A percentile compares a stretch with the other conserved stretches of the same genome.
These are phyloP conservation scores for Sphinx pinastri DNA, from an alignment of 2,888 invertebrate genomes.

Conservation along the genomic window DNA sequence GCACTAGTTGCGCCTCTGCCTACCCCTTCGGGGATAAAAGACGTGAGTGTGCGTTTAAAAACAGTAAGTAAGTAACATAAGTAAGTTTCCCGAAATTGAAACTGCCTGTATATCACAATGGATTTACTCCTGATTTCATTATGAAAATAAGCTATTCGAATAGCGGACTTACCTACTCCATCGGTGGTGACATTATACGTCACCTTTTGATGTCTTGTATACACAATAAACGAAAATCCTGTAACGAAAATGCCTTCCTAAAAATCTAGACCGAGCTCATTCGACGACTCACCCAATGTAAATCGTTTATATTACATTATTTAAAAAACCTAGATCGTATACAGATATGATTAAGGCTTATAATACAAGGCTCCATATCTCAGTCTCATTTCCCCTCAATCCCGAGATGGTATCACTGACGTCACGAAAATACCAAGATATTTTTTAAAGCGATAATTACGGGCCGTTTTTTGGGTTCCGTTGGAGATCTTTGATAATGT, in stretches of 20 bases:
- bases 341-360: background rate
- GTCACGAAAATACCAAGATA: conserved; percentile 11
- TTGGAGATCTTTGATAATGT: conserved; percentile 14
- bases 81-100: too few species aligned
- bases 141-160: too few species aligned
- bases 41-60: too few species aligned
- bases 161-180: too few species aligned
- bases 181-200: too few species aligned
- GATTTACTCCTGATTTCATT: too few species aligned
- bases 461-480: conserved; percentile 16
- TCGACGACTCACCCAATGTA: background rate
- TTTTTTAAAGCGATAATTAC: conserved; percentile 22
- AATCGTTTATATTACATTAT: background rate
- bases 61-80: too few species aligned
- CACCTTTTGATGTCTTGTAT: too few species aligned
- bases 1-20: too few species aligned
- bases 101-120: too few species aligned
- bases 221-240: too few species aligned
- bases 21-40: too few species aligned
- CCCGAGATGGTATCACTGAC: background rate
- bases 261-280: background rate
- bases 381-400: conserved; percentile 5
- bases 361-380: background rate
- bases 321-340: background rate
- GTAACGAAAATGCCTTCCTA: background rate